Base-by-base conservation (phyloP, 2,797 vertebrate species). In the Sebastes nivosus region DNA sequence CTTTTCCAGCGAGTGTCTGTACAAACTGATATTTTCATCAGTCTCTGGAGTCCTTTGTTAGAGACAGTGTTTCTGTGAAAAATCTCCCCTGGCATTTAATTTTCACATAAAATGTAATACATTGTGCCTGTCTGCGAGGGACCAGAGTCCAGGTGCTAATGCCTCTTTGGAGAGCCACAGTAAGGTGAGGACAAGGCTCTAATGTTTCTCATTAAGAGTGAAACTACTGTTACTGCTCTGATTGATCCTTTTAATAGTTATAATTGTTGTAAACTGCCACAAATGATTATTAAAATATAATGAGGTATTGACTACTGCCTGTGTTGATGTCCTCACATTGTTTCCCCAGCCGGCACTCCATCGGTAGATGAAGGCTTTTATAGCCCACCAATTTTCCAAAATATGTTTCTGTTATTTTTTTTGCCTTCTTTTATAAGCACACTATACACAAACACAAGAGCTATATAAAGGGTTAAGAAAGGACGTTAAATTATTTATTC, bases 401-500 rank as follows among this genome's bases (percentile, higher is more conserved):
- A 68, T 61, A 18, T 50, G 2, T 68, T 36, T 22, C 1, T 38
- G 34, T 70, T 70, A 50, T 9, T n/a, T 30, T 50, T 60, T 0
- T 75, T 72, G 42, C 75, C 34, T 79, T 13, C 55, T 18, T 18
- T 50, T 25, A 50, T 74, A 61, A 79, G 27, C 66, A 38, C 72
- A 32, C 54, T 81, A 65, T 82, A 82, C 76, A 85, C 70, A 67
- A 82, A 80, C 25, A 59, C 52, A 82, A 64, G 13, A 70, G 55
- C 54, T 78, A 64, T 83, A 61, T 27, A 46, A 61, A 87, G 67
- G 82, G 70, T 85, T 86, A 80, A 87, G 75, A 36, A 72, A 88
- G 85, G 75, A 81, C 69, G 65, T 87, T 92, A 59, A 84, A 92
- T 93, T 91, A 90, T 95, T 93, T 84, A 89, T 63, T 79, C 67